These are phyloP conservation scores for Stichodactyla mertensii DNA, from an alignment of 64 coral and sea anemone species.

Conservation along the genomic window DNA sequence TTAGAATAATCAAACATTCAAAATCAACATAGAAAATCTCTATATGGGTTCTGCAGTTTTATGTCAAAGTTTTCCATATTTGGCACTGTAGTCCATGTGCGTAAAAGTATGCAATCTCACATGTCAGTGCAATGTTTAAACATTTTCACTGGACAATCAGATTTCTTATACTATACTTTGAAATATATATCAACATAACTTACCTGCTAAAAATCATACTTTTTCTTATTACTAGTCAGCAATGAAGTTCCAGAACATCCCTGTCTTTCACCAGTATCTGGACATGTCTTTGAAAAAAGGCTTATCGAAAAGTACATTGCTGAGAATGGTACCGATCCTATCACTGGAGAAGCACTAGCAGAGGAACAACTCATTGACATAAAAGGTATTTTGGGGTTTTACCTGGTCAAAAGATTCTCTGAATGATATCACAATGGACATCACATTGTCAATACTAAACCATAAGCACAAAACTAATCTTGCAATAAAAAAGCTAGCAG, in stretches of 20 bases:
- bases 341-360: conserved; percentile 76
- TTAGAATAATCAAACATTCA: too few species aligned
- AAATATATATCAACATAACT: not conserved
- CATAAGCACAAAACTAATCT: too few species aligned
- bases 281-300: conserved; percentile 88
- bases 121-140: too few species aligned
- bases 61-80: too few species aligned
- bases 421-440: too few species aligned
- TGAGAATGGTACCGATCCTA: conserved; percentile 98
- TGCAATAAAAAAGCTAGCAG: too few species aligned
- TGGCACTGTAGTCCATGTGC: too few species aligned
- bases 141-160: not conserved
- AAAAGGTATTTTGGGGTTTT: conserved; percentile 49
- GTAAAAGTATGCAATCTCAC: too few species aligned
- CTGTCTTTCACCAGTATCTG: conserved; percentile 84
- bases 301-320: conserved; percentile 98
- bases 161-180: not conserved
- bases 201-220: not conserved
- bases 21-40: too few species aligned
- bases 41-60: too few species aligned
- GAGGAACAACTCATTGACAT: conserved; percentile 96
- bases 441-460: too few species aligned
- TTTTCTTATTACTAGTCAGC: conserved; percentile 67
- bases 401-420: too few species aligned
- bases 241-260: conserved; percentile 97